A percentile compares a stretch with the other conserved stretches of the same genome.
Conservation (phyloP, 2,888 invertebrate genomes). For the Plebejus melissa region DNA sequence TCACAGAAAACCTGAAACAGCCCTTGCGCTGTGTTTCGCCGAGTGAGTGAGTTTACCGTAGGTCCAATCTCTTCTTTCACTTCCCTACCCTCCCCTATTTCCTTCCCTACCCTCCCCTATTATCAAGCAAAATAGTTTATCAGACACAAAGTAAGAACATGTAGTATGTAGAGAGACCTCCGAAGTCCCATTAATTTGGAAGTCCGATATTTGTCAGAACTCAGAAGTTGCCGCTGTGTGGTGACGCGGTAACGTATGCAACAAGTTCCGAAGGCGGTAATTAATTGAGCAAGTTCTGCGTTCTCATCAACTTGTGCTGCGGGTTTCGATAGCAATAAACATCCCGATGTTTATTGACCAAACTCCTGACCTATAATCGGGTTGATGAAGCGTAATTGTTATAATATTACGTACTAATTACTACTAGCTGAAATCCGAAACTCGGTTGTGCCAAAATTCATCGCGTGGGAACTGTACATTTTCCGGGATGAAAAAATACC, state of each 20-base stretch:
- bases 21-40: too few relatives aligned
- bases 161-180: not conserved
- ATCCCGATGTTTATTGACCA: not conserved
- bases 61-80: too few relatives aligned
- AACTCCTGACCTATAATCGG: not conserved
- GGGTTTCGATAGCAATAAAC: not conserved
- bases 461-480: too few relatives aligned
- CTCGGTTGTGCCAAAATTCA: too few relatives aligned
- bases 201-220: constrained; percentile 1
- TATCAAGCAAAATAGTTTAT: too few relatives aligned
- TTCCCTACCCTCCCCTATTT: too few relatives aligned
- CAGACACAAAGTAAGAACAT: not conserved
- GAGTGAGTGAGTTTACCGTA: too few relatives aligned
- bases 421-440: too few relatives aligned
- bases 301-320: not conserved
- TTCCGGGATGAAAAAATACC: too few relatives aligned
- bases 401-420: too few relatives aligned
- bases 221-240: constrained; percentile 1
- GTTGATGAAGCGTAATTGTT: not conserved
- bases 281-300: constrained; percentile 6
- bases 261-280: constrained; percentile 7
- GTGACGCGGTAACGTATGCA: constrained; percentile 14
- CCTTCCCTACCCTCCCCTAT: too few relatives aligned
- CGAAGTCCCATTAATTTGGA: constrained; percentile 17
- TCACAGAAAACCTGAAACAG: too few relatives aligned